Conservation (phyloP, 2,113 vertebrate genomes). For the Atrichornis clamosus region DNA sequence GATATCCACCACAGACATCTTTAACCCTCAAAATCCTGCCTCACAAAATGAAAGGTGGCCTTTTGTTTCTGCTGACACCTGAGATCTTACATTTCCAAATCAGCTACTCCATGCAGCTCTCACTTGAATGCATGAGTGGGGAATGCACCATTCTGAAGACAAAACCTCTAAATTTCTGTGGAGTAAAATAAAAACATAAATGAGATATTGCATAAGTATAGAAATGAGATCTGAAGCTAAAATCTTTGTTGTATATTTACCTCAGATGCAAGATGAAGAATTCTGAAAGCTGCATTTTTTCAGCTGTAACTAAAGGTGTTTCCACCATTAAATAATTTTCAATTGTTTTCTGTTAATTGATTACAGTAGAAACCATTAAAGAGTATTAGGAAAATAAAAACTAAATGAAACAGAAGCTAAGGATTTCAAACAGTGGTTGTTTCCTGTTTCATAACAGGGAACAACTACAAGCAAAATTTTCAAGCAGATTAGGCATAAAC, state of each 20-base stretch:
- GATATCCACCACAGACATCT: neutral
- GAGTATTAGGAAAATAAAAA: neutral
- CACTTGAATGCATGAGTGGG: neutral
- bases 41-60: neutral
- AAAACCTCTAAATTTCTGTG: neutral
- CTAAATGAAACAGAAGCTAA: neutral
- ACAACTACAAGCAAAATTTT: conserved; percentile 6
- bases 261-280: neutral
- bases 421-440: neutral
- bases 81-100: neutral
- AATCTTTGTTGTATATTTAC: neutral
- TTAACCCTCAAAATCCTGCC: neutral
- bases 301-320: neutral
- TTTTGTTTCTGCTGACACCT: neutral
- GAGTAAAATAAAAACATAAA: neutral
- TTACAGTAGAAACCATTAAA: neutral
- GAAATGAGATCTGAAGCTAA: neutral
- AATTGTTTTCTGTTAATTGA: neutral
- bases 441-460: neutral
- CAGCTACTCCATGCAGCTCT: neutral
- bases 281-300: neutral
- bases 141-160: neutral
- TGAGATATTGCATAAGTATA: neutral
- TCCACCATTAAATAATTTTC: neutral
- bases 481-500: neutral